These are phyloP conservation scores for Pterocles burchelli DNA, from an alignment of 2,113 vertebrate species.

Conservation along the genomic window DNA sequence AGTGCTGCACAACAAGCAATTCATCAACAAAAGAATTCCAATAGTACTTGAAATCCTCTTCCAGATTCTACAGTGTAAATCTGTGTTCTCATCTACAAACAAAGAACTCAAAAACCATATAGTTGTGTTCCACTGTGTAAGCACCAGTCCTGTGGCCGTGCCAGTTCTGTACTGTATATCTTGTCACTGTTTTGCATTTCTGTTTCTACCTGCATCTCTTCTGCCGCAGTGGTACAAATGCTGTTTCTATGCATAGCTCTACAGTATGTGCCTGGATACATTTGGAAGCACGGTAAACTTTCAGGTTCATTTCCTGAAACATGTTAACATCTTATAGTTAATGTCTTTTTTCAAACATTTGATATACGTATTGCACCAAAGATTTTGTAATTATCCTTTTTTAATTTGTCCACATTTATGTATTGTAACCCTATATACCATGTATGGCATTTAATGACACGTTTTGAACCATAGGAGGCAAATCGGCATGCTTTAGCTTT, in stretches of 20 bases:
- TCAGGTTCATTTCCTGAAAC: not conserved
- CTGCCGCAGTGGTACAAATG: not conserved
- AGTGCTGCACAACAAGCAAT: slow-evolving; percentile 1
- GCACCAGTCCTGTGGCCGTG: not conserved
- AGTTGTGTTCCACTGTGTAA: not conserved
- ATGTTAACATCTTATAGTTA: not conserved
- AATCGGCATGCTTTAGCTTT: slow-evolving; percentile 55
- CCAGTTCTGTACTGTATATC: accelerated
- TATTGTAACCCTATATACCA: not conserved
- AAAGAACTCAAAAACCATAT: not conserved
- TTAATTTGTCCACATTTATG: not conserved
- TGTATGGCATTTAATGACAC: not conserved
- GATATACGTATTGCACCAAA: not conserved
- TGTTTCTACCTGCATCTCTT: not conserved
- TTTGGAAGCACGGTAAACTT: not conserved
- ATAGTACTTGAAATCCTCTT: not conserved
- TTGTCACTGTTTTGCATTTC: not conserved
- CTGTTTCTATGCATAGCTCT: not conserved
- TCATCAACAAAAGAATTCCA: slow-evolving; percentile 19
- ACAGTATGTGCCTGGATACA: not conserved
- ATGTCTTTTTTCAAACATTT: not conserved
- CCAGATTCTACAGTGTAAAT: not conserved
- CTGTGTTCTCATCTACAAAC: not conserved
- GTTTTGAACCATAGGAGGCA: slow-evolving; percentile 52
- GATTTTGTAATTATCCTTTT: not conserved